Percentiles rank a stretch among this genome's conserved stretches.
Conservation (phyloP, 2,797 vertebrate genomes). For the Eulemur coronatus region DNA sequence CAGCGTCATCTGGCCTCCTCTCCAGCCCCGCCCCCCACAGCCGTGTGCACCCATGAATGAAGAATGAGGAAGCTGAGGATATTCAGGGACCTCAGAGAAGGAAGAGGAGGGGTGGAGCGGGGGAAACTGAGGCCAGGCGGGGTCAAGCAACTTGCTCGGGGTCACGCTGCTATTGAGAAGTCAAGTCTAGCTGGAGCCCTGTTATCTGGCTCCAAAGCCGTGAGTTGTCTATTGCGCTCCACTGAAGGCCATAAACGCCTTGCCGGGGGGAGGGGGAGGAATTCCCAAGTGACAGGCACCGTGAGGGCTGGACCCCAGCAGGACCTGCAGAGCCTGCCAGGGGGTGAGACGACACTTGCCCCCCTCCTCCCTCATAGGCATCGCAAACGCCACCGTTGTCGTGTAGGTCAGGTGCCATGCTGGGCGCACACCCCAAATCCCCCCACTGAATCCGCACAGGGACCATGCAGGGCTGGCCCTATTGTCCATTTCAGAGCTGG, state of each 20-base stretch:
- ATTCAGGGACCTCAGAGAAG: background rate
- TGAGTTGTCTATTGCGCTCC: background rate
- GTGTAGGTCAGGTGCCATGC: accelerated
- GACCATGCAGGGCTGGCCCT: accelerated
- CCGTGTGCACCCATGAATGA: accelerated
- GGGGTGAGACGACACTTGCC: background rate
- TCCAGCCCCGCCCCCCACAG: accelerated
- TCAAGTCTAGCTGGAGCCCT: accelerated
- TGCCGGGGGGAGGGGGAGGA: background rate
- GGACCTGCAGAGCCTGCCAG: background rate
- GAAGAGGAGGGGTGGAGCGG: background rate
- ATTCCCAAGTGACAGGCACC: no score
- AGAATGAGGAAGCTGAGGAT: background rate
- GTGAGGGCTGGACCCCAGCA: accelerated
- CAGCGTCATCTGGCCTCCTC: accelerated
- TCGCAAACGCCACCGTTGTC: accelerated
- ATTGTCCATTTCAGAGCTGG: background rate
- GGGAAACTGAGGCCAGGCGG: accelerated
- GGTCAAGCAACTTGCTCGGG: background rate
- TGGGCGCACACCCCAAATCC: accelerated
- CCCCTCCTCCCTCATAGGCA: background rate
- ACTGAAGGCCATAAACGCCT: no score
- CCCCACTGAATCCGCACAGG: background rate
- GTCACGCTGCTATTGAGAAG: accelerated
- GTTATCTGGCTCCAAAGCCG: accelerated